A percentile compares a stretch with the other conserved stretches of the same genome.
phyloP scores from a whole-genome alignment of 2,888 invertebrate species.

The Polyommatus icarus region DNA sequence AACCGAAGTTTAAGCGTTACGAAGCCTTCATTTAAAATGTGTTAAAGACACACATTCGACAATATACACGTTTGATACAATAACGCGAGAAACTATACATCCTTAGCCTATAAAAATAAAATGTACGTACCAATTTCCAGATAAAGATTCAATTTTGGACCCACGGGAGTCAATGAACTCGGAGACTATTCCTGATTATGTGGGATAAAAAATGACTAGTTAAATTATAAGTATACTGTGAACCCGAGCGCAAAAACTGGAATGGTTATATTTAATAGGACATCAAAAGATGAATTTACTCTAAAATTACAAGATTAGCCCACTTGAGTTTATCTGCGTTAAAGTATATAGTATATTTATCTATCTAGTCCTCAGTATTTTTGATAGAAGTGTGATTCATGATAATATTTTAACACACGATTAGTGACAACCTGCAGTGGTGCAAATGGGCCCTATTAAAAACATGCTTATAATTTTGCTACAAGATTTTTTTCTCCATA shows the following conservation, averaged over 20 bases:
- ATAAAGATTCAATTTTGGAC: conserved; percentile 28
- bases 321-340: no score
- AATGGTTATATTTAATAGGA: background rate
- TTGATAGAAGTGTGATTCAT: no score
- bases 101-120: conserved; percentile 30
- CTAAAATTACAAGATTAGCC: no score
- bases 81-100: conserved; percentile 19
- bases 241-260: background rate
- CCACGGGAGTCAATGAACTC: conserved; percentile 20
- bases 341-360: no score
- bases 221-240: background rate
- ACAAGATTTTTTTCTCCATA: background rate
- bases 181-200: background rate
- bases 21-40: background rate
- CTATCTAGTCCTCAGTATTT: no score
- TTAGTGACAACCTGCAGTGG: background rate
- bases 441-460: background rate
- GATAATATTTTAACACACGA: no score
- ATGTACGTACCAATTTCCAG: conserved; percentile 6
- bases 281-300: background rate
- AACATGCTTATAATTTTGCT: background rate
- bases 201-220: conserved; percentile 1
- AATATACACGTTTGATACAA: conserved; percentile 20
- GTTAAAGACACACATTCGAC: conserved; percentile 32
- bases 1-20: conserved; percentile 15